Evolutionary conservation across 1,140 invertebrate species (phyloP).

Genomic region (Samia ricini): DNA sequence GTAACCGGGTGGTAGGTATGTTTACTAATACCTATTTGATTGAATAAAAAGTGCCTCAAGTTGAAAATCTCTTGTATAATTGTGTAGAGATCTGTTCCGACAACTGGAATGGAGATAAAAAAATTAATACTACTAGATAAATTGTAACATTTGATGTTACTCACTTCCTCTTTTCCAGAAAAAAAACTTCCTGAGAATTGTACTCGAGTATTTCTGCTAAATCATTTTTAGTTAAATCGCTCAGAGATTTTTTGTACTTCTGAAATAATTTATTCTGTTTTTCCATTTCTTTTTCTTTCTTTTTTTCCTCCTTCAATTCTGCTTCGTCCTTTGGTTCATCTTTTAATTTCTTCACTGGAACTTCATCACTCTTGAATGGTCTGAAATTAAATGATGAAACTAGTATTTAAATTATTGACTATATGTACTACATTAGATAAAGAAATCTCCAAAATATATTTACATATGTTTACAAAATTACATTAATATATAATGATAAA

Average conservation of each 20-base stretch:
- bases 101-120: too few species aligned
- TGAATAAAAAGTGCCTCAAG: too few species aligned
- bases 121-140: too few species aligned
- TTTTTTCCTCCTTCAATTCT: conserved; percentile 71
- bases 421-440: too few species aligned
- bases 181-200: conserved; percentile 83
- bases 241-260: conserved; percentile 80
- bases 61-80: too few species aligned
- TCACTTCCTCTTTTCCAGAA: conserved; percentile 80
- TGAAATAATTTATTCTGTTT: conserved; percentile 91
- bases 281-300: conserved; percentile 79
- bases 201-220: conserved; percentile 82
- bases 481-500: too few species aligned
- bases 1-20: too few species aligned
- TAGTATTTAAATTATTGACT: background rate
- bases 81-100: too few species aligned
- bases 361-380: conserved; percentile 78
- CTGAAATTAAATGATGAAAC: conserved; percentile 40
- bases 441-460: too few species aligned
- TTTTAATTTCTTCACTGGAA: conserved; percentile 84
- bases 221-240: conserved; percentile 79
- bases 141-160: too few species aligned
- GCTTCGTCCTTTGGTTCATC: conserved; percentile 78
- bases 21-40: too few species aligned
- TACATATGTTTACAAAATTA: too few species aligned